Conservation (phyloP, 1,140 invertebrate species). For the Pygmarrhopalites habei region DNA sequence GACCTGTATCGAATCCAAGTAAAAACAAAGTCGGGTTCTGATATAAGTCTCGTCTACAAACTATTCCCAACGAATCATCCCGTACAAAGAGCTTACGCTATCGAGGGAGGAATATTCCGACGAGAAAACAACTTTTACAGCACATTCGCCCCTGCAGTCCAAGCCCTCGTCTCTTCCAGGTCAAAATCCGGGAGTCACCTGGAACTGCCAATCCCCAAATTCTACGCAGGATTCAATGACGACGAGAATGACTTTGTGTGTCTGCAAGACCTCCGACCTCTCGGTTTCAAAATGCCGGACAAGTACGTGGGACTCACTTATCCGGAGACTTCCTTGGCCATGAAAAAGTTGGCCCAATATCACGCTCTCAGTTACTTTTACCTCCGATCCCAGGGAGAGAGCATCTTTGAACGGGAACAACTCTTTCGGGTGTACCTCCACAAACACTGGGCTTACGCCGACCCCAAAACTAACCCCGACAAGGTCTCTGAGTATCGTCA, state of each 20-base stretch:
- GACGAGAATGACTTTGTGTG: slow-evolving; percentile 27
- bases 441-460: background rate
- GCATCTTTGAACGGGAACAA: background rate
- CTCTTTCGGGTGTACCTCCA: background rate
- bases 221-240: slow-evolving; percentile 18
- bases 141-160: background rate
- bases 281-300: slow-evolving; percentile 31
- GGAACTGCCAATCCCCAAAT: slow-evolving; percentile 23
- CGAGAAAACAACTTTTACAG: background rate
- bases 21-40: background rate
- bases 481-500: background rate
- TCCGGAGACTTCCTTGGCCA: slow-evolving; percentile 9
- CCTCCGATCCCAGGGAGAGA: slow-evolving; percentile 9
- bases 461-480: background rate
- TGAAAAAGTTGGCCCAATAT: slow-evolving; percentile 26
- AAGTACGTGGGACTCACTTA: slow-evolving; percentile 21
- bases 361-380: slow-evolving; percentile 27
- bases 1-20: background rate
- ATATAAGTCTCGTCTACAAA: background rate
- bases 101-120: background rate
- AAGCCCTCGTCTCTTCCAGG: background rate
- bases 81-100: background rate
- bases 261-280: slow-evolving; percentile 28
- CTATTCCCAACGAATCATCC: background rate
- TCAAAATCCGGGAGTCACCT: background rate